These are phyloP conservation scores for Argentina silus DNA, from an alignment of 2,797 vertebrate genomes.

Conservation along the genomic window DNA sequence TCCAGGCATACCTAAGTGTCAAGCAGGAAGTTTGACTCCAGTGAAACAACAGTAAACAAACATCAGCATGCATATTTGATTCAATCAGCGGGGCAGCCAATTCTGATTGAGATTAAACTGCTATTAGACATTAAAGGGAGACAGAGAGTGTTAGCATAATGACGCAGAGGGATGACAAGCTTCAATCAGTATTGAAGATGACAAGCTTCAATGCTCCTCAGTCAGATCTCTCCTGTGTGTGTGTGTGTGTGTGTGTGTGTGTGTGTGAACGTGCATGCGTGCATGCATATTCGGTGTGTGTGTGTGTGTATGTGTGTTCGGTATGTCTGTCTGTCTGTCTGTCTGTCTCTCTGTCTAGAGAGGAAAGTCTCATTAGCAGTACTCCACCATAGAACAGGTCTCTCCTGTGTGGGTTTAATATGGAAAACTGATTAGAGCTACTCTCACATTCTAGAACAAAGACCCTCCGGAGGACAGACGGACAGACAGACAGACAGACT, in stretches of 20 bases:
- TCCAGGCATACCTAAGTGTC: slow-evolving; percentile 49
- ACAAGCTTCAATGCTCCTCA: slow-evolving; percentile 61
- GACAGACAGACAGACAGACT: background rate
- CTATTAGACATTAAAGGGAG: slow-evolving; percentile 58
- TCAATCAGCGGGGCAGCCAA: slow-evolving; percentile 75
- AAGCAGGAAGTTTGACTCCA: background rate
- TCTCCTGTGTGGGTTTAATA: background rate
- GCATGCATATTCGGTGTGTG: no score
- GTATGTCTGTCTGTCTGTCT: no score
- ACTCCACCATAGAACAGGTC: background rate
- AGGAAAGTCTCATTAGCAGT: no score
- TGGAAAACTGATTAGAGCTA: background rate
- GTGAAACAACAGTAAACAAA: background rate
- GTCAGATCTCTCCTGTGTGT: slow-evolving; percentile 33
- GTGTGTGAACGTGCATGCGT: no score
- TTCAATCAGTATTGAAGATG: slow-evolving; percentile 66
- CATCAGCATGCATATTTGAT: slow-evolving; percentile 65
- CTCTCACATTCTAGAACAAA: background rate
- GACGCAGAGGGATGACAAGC: slow-evolving; percentile 2
- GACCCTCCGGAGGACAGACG: background rate
- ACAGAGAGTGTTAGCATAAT: slow-evolving; percentile 39
- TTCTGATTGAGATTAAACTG: slow-evolving; percentile 69
- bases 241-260: no score
- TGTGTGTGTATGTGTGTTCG: no score
- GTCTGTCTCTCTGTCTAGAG: no score